A percentile compares a stretch with the other conserved stretches of the same genome.
These are phyloP conservation scores for Perca schrenkii DNA, from an alignment of 2,113 vertebrate genomes.

Conservation along the genomic window DNA sequence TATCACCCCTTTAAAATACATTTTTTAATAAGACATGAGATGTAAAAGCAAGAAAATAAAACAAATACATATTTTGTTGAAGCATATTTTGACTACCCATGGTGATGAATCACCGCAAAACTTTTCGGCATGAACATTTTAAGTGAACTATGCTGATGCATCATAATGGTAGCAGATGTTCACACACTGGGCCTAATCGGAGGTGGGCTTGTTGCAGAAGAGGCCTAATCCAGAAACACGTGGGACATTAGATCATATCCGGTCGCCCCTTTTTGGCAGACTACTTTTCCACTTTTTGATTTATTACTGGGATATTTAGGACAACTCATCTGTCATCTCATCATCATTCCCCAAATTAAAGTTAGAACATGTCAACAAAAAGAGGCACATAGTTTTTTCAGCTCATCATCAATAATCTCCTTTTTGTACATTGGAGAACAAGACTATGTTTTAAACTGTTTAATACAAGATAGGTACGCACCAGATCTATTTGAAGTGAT, in stretches of 20 bases:
- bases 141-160: constrained; percentile 10
- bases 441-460: neutral
- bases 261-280: constrained; percentile 29
- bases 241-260: constrained; percentile 65
- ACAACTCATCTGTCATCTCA: constrained; percentile 22
- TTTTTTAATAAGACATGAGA: constrained; percentile 3
- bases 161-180: constrained; percentile 52
- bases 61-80: neutral
- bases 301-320: constrained; percentile 19
- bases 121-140: neutral
- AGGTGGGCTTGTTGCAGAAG: constrained; percentile 28
- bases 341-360: neutral
- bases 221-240: constrained; percentile 26
- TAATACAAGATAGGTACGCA: neutral
- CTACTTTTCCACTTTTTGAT: constrained; percentile 15
- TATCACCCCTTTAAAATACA: too few relatives aligned
- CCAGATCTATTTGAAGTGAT: constrained; percentile 11
- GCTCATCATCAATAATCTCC: neutral
- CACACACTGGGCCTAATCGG: constrained; percentile 20
- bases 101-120: neutral
- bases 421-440: neutral
- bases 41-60: neutral
- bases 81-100: neutral
- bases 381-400: neutral
- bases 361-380: constrained; percentile 6